A percentile compares a stretch with the other conserved stretches of the same genome.
phyloP scores from a whole-genome alignment of 2,888 invertebrate species.

The Anoplius nigerrimus region DNA sequence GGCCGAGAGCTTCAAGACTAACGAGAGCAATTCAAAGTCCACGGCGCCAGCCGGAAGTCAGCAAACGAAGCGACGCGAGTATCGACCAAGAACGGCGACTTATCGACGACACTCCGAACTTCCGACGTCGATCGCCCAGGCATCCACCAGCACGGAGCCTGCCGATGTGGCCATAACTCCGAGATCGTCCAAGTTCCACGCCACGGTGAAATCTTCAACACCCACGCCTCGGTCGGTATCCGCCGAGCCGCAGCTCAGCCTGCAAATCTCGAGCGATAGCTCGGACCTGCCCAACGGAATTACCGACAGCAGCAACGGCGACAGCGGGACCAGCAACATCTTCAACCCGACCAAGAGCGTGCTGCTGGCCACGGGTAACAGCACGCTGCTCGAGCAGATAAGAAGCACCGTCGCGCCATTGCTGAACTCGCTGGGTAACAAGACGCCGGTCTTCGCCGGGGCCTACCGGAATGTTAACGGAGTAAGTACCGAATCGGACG shows the following conservation, averaged over 20 bases:
- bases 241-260: conserved; percentile 61
- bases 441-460: conserved; percentile 65
- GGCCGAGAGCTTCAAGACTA: conserved; percentile 36
- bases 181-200: conserved; percentile 52
- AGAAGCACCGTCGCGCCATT: conserved; percentile 72
- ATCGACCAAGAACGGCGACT: conserved; percentile 68
- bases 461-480: conserved; percentile 64
- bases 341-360: conserved; percentile 67
- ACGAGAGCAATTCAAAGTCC: conserved; percentile 20
- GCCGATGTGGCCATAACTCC: conserved; percentile 66
- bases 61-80: conserved; percentile 53
- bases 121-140: conserved; percentile 41
- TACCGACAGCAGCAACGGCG: conserved; percentile 59
- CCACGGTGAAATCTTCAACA: conserved; percentile 40
- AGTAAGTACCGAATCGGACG: conserved; percentile 65
- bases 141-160: conserved; percentile 30
- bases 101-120: conserved; percentile 68
- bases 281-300: conserved; percentile 33
- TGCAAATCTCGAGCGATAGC: conserved; percentile 52
- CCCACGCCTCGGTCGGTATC: conserved; percentile 56
- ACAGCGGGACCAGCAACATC: conserved; percentile 63
- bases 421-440: conserved; percentile 65
- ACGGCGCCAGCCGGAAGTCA: conserved; percentile 7
- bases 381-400: conserved; percentile 66
- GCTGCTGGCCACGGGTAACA: conserved; percentile 60